Evolutionary conservation across 2,113 vertebrate genomes (phyloP), one percentile per base, ranked within the genome.

Genomic region (Synodontis membranacea): DNA sequence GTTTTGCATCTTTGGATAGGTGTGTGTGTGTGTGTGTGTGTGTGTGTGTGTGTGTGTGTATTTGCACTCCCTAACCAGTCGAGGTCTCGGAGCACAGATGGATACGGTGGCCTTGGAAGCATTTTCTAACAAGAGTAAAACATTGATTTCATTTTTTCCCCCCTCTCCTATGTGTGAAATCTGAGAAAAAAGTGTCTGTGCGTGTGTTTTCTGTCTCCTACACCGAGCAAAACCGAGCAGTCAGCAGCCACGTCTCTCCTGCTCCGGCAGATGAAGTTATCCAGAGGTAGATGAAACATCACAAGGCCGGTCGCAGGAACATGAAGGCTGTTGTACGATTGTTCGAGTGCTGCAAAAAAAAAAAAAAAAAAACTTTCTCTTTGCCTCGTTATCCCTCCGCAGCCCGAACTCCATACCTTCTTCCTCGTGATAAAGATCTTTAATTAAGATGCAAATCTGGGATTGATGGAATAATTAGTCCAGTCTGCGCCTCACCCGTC

Each of bases 371-470:
- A n/a, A 85, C 60, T 54, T 75, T 72, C 4, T 31, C 28, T 44
- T 62, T 50, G 44, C 79, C 70, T 66, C 39, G 62, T 68, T 74
- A 74, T 48, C 78, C 83, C 68, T 84, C 66, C 23, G 72, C 19
- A 42, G 44, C 56, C 48, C 21, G 78, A 23, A 58, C 54, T 85
- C 87, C 64, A 82, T 86, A 91, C 91, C 84, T 91, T 87, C 84
- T 86, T 74, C 84, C 86, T 82, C 86, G 85, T 88, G 91, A 92
- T 91, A 91, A 72, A 90, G 83, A 92, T 91, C 91, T 92, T 92
- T 92, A 92, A 92, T 92, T 92, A 91, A 90, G 91, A 92, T 92
- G 85, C 86, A 89, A 90, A 91, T 90, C 91, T 91, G 66, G 83
- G 87, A 88, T 86, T 90, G 91, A 91, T 92, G 91, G 90, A 91